Evolutionary conservation across 2,797 vertebrate genomes (phyloP), one percentile per base, ranked within the genome.

Genomic region (Eidolon dupreanum): DNA sequence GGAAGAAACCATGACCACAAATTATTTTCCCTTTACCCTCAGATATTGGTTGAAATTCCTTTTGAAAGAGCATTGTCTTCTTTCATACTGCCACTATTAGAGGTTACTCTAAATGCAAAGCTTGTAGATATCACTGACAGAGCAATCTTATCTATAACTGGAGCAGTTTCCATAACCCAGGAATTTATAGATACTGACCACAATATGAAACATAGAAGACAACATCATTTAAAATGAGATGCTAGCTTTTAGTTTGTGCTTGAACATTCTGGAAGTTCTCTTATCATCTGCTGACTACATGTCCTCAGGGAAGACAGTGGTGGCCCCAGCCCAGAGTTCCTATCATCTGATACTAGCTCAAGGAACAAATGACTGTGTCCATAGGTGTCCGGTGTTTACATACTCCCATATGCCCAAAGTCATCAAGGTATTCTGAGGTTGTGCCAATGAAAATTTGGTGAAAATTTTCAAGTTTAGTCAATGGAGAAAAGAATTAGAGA

Each of bases 401-500:
- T 73, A 15, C 9, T 43, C 24, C 7, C 15, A 1, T 17, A 0
- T 22, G 31, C 9, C 16, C 38, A n/a, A 81, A 70, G 81, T 51
- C 61, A 90, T 77, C 63, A 36, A 75, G 38, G 33, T 17, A 55
- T 41, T 33, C 49, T 19, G 65, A 89, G 26, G 31, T 36, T 49
- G 15, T 88, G 33, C 59, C 51, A n/a, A 3, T 66, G 53, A 75
- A 91, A 89, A 43, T 28, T 51, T 46, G 36, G 41, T 15, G 43
- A 49, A 36, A 17, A 12, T 43, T 28, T 82, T 68, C 38, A 77
- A 85, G 46, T 88, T 85, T 10, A 65, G n/a, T 38, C 57, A n/a
- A 8, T 8, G 41, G 38, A 85, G 36, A 85, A 88, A 84, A 94
- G 63, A 87, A 55, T 66, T 63, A 63, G 49, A 70, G 36, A n/a